A percentile compares a stretch with the other conserved stretches of the same genome.
These are phyloP conservation scores for Melanaphis sacchari DNA, from an alignment of 1,140 invertebrate species.

Conservation along the genomic window DNA sequence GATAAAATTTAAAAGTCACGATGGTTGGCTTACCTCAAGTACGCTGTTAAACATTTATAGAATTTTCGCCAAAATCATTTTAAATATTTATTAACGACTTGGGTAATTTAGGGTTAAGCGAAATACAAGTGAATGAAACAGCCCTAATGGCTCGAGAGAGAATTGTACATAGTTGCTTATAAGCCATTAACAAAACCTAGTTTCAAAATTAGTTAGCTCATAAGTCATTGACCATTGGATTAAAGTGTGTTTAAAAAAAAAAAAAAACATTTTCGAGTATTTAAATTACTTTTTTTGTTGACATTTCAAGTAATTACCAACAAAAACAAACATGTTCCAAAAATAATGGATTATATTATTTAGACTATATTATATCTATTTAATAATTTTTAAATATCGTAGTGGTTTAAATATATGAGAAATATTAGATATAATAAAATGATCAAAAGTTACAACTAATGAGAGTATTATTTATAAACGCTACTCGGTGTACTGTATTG, in stretches of 20 bases:
- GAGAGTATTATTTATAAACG: background rate
- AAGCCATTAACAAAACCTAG: conserved; percentile 31
- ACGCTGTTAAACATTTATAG: background rate
- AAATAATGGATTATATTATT: background rate
- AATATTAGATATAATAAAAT: background rate
- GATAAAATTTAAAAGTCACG: background rate
- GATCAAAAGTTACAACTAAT: background rate
- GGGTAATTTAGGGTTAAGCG: background rate
- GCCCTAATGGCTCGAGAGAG: background rate
- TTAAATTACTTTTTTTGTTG: background rate
- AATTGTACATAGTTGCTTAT: background rate
- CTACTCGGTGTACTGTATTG: background rate
- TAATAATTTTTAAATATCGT: background rate
- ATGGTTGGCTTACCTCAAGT: background rate
- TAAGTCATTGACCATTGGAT: background rate
- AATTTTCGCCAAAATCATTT: background rate
- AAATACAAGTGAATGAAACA: conserved; percentile 11
- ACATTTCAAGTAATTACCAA: background rate
- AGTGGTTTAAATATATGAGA: background rate
- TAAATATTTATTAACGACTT: conserved; percentile 44
- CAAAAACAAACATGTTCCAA: background rate
- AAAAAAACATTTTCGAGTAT: background rate
- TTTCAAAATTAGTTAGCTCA: background rate
- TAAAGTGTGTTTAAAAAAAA: background rate
- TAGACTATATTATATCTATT: background rate